Conservation (phyloP, 2,888 invertebrate genomes). For the Panopea generosa region DNA sequence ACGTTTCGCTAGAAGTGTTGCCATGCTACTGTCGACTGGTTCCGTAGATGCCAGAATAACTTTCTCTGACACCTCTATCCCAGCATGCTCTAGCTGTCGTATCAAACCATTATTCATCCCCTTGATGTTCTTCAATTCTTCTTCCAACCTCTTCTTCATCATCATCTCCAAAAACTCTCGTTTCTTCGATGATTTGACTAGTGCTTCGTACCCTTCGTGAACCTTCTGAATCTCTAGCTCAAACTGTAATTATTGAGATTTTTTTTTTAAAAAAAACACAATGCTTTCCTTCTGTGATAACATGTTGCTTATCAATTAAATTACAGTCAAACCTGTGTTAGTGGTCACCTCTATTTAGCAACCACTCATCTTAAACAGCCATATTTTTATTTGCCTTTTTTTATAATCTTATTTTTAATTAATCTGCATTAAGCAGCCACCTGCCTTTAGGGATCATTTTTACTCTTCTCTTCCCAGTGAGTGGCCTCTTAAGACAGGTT, state of each 20-base stretch:
- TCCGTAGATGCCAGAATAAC: constrained; percentile 39
- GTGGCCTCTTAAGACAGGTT: too few species aligned
- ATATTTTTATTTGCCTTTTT: too few species aligned
- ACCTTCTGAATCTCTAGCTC: constrained; percentile 96
- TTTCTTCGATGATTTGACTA: constrained; percentile 94
- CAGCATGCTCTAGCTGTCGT: constrained; percentile 50
- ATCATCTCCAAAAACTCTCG: constrained; percentile 94
- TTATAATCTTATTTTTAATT: too few species aligned
- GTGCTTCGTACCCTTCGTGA: constrained; percentile 94
- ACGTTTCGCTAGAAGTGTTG: constrained; percentile 57
- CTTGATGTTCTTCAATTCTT: constrained; percentile 88
- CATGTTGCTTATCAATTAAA: too few species aligned
- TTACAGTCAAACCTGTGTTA: too few species aligned
- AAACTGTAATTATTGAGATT: constrained; percentile 88
- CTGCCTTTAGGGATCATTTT: too few species aligned
- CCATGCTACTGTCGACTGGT: constrained; percentile 56
- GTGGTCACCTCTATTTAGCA: too few species aligned
- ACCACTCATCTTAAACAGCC: too few species aligned
- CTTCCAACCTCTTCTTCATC: constrained; percentile 92
- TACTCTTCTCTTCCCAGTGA: too few species aligned
- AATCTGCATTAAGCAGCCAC: too few species aligned
- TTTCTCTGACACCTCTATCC: constrained; percentile 40
- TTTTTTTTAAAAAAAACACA: too few species aligned
- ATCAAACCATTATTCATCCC: constrained; percentile 47
- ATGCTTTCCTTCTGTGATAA: too few species aligned